Percentiles rank a stretch among this genome's conserved stretches.
Conservation (phyloP, 2,888 invertebrate species). For the Sinodicranocentrus sp. region DNA sequence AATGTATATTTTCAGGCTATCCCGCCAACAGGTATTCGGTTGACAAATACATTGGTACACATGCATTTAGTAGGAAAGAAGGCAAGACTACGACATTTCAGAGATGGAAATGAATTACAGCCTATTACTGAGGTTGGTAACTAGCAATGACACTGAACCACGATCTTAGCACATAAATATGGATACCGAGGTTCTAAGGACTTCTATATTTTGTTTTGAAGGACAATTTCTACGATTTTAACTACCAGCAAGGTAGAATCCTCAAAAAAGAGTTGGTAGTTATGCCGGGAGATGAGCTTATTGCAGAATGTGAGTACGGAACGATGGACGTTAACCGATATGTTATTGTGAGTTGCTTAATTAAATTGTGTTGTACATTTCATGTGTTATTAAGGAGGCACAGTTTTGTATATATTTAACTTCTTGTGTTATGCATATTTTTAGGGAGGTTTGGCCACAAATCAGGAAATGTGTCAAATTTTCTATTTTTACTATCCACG, state of each 20-base stretch:
- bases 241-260: slow-evolving; percentile 89
- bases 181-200: no score
- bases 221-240: slow-evolving; percentile 91
- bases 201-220: no score
- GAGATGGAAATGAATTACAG: slow-evolving; percentile 86
- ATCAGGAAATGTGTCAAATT: slow-evolving; percentile 92
- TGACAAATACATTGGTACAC: slow-evolving; percentile 89
- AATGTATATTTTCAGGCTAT: slow-evolving; percentile 28
- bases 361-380: no score
- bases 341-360: not conserved
- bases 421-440: no score
- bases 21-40: slow-evolving; percentile 84
- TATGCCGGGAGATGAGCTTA: slow-evolving; percentile 88
- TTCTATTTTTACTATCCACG: slow-evolving; percentile 91
- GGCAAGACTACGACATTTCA: slow-evolving; percentile 87
- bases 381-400: no score
- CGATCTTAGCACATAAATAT: no score
- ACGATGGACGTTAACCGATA: slow-evolving; percentile 78
- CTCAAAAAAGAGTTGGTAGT: slow-evolving; percentile 87
- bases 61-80: slow-evolving; percentile 87
- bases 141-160: no score
- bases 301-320: slow-evolving; percentile 91
- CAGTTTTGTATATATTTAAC: no score
- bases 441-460: slow-evolving; percentile 88
- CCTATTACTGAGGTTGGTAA: slow-evolving; percentile 83